phyloP scores from a whole-genome alignment of 2,113 vertebrate species.

The Nesoenas mayeri region DNA sequence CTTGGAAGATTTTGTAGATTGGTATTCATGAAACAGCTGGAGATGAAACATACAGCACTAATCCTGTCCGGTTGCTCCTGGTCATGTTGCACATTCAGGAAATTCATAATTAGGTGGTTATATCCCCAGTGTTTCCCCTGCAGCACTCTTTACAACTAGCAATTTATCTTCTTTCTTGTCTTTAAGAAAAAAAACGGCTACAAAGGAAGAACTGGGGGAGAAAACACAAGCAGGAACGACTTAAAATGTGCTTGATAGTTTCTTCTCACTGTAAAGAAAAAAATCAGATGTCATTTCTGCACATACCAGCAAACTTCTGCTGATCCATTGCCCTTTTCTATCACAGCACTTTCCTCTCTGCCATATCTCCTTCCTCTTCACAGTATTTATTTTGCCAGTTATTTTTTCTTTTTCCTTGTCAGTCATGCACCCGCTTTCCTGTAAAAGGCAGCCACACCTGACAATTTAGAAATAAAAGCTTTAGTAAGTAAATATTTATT shows the following conservation, averaged over 20 bases:
- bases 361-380: conserved; percentile 18
- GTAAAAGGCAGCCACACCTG: conserved; percentile 50
- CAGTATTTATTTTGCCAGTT: conserved; percentile 15
- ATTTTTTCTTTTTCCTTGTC: conserved; percentile 25
- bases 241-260: conserved; percentile 26
- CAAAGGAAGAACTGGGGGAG: conserved; percentile 8
- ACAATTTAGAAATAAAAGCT: not conserved
- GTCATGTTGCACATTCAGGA: conserved; percentile 75
- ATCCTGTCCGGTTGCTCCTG: conserved; percentile 74
- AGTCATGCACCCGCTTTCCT: not conserved
- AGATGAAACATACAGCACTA: conserved; percentile 62
- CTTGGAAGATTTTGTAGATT: conserved; percentile 58
- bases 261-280: not conserved
- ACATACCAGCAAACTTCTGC: conserved; percentile 29
- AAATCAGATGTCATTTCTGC: conserved; percentile 16
- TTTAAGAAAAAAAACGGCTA: not conserved
- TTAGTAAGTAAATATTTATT: conserved; percentile 38
- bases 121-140: conserved; percentile 69
- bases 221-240: conserved; percentile 1
- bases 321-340: conserved; percentile 41
- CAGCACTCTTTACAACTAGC: conserved; percentile 56
- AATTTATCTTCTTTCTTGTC: conserved; percentile 58
- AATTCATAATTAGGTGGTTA: conserved; percentile 77
- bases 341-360: conserved; percentile 30
- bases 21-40: conserved; percentile 74